Evolutionary conservation across 2,113 vertebrate genomes (phyloP).

Genomic region (Hemiprocne comata): DNA sequence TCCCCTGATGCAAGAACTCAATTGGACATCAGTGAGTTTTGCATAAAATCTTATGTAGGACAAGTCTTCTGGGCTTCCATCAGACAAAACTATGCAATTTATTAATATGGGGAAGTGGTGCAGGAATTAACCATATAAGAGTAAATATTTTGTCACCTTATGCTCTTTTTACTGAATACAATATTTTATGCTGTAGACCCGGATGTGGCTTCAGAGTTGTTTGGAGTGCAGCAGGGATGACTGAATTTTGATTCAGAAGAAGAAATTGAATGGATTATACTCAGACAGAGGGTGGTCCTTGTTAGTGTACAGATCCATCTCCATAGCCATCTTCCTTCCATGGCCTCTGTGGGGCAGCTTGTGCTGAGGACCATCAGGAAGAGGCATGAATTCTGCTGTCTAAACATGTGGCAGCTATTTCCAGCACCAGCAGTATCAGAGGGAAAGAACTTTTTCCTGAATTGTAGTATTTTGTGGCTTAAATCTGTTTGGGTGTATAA

Average conservation of each 20-base stretch:
- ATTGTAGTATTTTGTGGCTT: not conserved
- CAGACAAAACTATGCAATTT: not conserved
- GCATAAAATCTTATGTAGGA: not conserved
- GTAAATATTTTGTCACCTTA: not conserved
- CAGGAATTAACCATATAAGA: not conserved
- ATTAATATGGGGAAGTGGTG: not conserved
- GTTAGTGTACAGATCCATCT: no score
- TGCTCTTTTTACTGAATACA: not conserved
- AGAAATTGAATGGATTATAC: not conserved
- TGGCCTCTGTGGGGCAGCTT: not conserved
- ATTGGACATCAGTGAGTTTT: not conserved
- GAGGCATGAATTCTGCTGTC: not conserved
- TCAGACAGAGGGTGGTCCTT: not conserved
- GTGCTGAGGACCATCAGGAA: not conserved
- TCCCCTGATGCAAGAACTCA: not conserved
- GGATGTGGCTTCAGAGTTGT: not conserved
- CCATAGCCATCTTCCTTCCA: not conserved
- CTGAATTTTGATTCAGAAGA: not conserved
- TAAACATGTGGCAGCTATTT: not conserved
- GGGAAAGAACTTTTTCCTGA: not conserved
- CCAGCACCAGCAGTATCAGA: not conserved
- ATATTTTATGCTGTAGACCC: no score
- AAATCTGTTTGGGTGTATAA: not conserved
- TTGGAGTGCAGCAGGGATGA: not conserved
- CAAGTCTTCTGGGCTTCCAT: not conserved